Conservation (phyloP, 2,888 invertebrate genomes). For the Caenorhabditis imperialis region DNA sequence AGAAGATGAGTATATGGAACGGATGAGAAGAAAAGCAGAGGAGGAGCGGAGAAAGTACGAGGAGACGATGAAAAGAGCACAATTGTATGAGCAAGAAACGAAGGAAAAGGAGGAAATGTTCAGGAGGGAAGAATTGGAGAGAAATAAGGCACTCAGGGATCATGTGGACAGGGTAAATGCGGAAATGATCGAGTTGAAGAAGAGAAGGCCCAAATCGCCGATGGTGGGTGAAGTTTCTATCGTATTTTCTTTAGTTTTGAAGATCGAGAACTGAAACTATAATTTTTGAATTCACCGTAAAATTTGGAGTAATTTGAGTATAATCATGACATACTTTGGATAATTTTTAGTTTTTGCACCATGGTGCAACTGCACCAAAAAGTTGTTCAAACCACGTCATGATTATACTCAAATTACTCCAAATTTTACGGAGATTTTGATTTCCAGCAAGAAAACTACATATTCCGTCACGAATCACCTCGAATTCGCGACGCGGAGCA, state of each 20-base stretch:
- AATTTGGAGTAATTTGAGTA: too few species aligned
- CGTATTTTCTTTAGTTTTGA: too few species aligned
- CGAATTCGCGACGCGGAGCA: constrained; percentile 34
- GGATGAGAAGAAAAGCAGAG: constrained; percentile 49
- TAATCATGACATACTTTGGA: too few species aligned
- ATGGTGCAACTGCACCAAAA: too few species aligned
- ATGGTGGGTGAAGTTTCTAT: constrained; percentile 35
- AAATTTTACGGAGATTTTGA: background rate
- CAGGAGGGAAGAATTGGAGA: constrained; percentile 40
- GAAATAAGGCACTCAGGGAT: constrained; percentile 50
- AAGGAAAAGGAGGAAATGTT: constrained; percentile 43
- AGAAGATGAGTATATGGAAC: constrained; percentile 62
- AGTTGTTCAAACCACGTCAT: too few species aligned
- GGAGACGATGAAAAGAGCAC: constrained; percentile 54
- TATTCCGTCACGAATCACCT: constrained; percentile 60
- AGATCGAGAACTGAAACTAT: too few species aligned
- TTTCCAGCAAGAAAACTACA: constrained; percentile 58
- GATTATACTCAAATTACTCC: too few species aligned
- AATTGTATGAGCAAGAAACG: constrained; percentile 46
- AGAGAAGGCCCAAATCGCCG: constrained; percentile 55
- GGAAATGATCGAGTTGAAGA: constrained; percentile 59
- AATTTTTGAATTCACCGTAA: too few species aligned
- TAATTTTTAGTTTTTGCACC: too few species aligned
- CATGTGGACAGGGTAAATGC: constrained; percentile 66
- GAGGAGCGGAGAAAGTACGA: constrained; percentile 54